Percentiles rank a stretch among this genome's conserved stretches.
Evolutionary conservation across 1,140 invertebrate genomes (phyloP).

Genomic region (Penaeus vannamei): DNA sequence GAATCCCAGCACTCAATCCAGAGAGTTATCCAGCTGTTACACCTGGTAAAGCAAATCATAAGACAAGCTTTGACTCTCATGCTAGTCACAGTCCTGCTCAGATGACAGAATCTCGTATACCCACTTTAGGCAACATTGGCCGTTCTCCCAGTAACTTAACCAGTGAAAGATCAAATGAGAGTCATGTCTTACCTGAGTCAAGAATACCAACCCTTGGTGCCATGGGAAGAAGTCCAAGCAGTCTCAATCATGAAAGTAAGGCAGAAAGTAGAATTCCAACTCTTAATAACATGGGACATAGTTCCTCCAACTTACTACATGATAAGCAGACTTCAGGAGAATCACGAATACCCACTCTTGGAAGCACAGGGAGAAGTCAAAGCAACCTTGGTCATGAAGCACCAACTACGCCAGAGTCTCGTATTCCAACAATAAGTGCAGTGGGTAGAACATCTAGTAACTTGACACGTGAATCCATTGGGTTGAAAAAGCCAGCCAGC

Average conservation of each 20-base stretch:
- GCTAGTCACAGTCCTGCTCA: slow-evolving; percentile 1
- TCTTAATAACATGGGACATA: slow-evolving; percentile 10
- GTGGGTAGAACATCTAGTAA: slow-evolving; percentile 24
- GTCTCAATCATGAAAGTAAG: not conserved
- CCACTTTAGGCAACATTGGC: not conserved
- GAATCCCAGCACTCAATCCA: slow-evolving; percentile 31
- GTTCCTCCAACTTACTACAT: not conserved
- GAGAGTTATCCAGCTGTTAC: no score
- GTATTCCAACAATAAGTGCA: slow-evolving; percentile 30
- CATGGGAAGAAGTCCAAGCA: not conserved
- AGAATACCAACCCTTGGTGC: slow-evolving; percentile 4
- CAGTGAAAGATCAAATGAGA: not conserved
- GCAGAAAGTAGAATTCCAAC: slow-evolving; percentile 4
- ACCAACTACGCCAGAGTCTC: slow-evolving; percentile 10
- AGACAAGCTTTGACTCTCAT: not conserved
- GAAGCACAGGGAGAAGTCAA: slow-evolving; percentile 1
- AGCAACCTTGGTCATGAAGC: slow-evolving; percentile 4
- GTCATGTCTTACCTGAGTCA: not conserved
- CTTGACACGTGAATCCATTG: not conserved
- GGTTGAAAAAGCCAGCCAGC: not conserved
- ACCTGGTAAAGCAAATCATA: no score
- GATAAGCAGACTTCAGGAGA: slow-evolving; percentile 25
- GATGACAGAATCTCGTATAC: slow-evolving; percentile 25
- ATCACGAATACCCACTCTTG: slow-evolving; percentile 31
- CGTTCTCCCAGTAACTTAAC: no score